Evolutionary conservation across 1,140 invertebrate species (phyloP), one percentile per base, ranked within the genome.

Genomic region (Drosophila navojoa): DNA sequence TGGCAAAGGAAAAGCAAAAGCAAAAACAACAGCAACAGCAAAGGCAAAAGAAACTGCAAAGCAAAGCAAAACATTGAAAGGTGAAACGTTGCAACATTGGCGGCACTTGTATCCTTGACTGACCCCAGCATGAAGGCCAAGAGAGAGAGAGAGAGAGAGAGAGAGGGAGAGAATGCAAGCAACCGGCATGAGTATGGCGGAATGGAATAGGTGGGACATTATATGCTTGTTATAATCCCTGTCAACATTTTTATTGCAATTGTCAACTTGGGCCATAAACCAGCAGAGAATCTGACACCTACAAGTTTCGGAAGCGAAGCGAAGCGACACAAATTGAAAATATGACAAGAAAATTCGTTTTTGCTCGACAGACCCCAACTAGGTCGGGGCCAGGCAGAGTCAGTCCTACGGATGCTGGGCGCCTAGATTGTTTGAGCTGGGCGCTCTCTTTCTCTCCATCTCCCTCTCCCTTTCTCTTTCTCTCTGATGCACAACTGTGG

Each of bases 291-390:
- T 87, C 71, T 79, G 84, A 84, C 84, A 87, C 79, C 84, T 79
- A 79, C 79, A 82, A 79, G 55, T 77, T 64, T 53, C 53, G 57
- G 53, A 62, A 62, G 57, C 53, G 64, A 71, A 70, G 71, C 77
- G 72, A 77, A 55, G 62, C 76, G 79, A 87, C 84, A 87, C 84
- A 87, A 87, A 87, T 89, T 89, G 84, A 87, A 87, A 87, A 89
- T 87, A 87, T 87, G 84, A 87, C 79, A 87, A 89, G 84, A 87
- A 87, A 87, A 87, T 87, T 87, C 84, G 84, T 78, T 86, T 81
- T 71, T 75, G 53, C 71, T 63, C 52, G 53, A 58, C 52, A 70
- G 38, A 50, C 16, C 38, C 71, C 42, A 84, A 82, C 71, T 76
- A 76, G 81, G 81, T 85, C 81, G 81, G 69, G 60, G 35, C 42